Conservation (phyloP, 2,113 vertebrate genomes). For the Serilophus lunatus region DNA sequence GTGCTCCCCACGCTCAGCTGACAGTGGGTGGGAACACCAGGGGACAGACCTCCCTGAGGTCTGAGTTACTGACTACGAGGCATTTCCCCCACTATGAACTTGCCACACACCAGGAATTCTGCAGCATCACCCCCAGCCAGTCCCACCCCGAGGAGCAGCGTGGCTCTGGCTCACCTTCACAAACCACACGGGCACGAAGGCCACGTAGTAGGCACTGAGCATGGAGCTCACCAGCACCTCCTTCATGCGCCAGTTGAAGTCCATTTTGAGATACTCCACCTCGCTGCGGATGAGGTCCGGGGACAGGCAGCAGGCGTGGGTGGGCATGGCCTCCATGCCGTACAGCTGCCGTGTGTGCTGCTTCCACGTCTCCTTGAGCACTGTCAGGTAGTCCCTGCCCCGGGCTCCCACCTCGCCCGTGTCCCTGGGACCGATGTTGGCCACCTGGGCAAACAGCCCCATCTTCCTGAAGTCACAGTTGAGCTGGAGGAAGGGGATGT, state of each 20-base stretch:
- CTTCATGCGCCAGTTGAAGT: slow-evolving; percentile 99
- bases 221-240: slow-evolving; percentile 98
- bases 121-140: fast-evolving
- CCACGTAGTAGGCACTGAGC: slow-evolving; percentile 98
- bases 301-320: slow-evolving; percentile 96
- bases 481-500: slow-evolving; percentile 93
- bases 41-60: neutral
- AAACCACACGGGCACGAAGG: slow-evolving; percentile 97
- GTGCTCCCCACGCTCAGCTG: neutral
- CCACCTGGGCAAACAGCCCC: slow-evolving; percentile 80
- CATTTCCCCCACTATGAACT: neutral
- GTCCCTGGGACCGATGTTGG: slow-evolving; percentile 86
- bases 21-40: fast-evolving
- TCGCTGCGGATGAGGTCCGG: slow-evolving; percentile 95
- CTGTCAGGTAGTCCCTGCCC: slow-evolving; percentile 87
- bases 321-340: slow-evolving; percentile 89
- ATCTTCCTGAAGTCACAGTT: slow-evolving; percentile 87
- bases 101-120: fast-evolving
- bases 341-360: slow-evolving; percentile 92
- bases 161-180: slow-evolving; percentile 97
- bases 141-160: neutral
- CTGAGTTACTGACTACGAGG: fast-evolving
- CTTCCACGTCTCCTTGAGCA: slow-evolving; percentile 95
- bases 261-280: slow-evolving; percentile 95
- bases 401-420: slow-evolving; percentile 68